Evolutionary conservation across 2,113 vertebrate species (phyloP), one percentile per base, ranked within the genome.

Genomic region (Uropsilus gracilis): DNA sequence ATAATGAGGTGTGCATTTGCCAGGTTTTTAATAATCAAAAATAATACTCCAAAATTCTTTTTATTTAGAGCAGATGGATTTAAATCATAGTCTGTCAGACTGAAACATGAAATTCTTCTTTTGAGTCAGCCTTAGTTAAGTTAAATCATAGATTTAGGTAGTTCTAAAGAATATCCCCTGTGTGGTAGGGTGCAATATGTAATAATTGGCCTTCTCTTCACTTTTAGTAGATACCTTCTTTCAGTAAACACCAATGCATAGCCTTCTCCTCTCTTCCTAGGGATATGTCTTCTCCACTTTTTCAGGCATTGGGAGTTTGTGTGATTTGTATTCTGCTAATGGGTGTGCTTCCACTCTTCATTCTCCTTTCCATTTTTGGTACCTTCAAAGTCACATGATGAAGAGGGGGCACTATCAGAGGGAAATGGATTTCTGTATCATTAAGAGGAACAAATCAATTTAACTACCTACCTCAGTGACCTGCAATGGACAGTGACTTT

Each of bases 1-100:
- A 80, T 96, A 96, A 92, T 95, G 86, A 97, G 92, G 77, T 82
- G 86, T 75, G 91, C 88, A 93, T 94, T 94, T 95, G 78, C 63
- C 89, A 83, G 7, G 16, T 83, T 96, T 93, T 71, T 16, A 59
- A 81, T 92, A 90, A 44, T 64, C 63, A 22, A 83, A 85, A 55
- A 55, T 55, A 55, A 81, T 92, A 87, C 59, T 64, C 63, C 78
- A 85, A 63, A 86, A 68, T 92, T 91, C 34, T 88, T 95, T 95
- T 81, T 86, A 72, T 73, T 88, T 94, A 94, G 50, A 78, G 26
- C 34, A 68, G 86, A 75, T 82, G 78, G 22, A 82, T 85, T 90
- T 90, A 81, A 94, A 89, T 82, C 82, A 42, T 18, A 76, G 34
- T 84, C 84, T 86, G 75, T 93, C 59, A 78, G 46, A 53, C 82